Evolutionary conservation across 2,888 invertebrate genomes (phyloP).

Genomic region (Endomychus coccineus): DNA sequence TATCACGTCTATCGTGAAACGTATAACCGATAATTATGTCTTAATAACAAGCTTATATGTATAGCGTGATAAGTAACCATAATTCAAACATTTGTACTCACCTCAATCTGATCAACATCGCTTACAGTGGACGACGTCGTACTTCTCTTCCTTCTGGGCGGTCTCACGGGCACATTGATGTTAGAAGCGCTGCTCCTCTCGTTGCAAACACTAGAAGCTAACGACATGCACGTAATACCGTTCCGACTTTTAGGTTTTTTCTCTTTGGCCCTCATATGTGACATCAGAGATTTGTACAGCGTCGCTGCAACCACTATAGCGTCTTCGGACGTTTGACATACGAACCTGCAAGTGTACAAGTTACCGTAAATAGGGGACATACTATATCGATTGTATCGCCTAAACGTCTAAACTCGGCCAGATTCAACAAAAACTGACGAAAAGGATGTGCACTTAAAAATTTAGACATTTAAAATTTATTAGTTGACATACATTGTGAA

Average conservation of each 20-base stretch:
- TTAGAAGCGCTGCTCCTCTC: slow-evolving; percentile 29
- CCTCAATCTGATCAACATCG: slow-evolving; percentile 48
- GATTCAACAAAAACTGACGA: no score
- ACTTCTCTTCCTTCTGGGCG: slow-evolving; percentile 67
- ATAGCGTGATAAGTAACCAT: no score
- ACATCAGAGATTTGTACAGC: slow-evolving; percentile 79
- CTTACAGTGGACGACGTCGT: slow-evolving; percentile 56
- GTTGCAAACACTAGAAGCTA: slow-evolving; percentile 54
- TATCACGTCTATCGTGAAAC: no score
- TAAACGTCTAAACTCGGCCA: no score
- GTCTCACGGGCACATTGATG: slow-evolving; percentile 53
- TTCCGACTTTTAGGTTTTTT: slow-evolving; percentile 62
- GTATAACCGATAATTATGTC: no score
- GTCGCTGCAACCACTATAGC: slow-evolving; percentile 88
- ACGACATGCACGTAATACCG: slow-evolving; percentile 70
- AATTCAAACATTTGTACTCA: slow-evolving; percentile 13
- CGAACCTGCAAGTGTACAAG: slow-evolving; percentile 49
- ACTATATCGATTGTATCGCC: no score
- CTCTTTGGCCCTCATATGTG: slow-evolving; percentile 62
- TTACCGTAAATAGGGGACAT: no score
- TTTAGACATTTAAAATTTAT: no score
- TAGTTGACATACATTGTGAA: no score
- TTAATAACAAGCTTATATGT: no score
- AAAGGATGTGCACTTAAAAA: no score
- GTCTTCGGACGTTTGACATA: slow-evolving; percentile 83